Evolutionary conservation across 2,888 invertebrate genomes (phyloP), one percentile per base, ranked within the genome.

Genomic region (Urechis unicinctus): DNA sequence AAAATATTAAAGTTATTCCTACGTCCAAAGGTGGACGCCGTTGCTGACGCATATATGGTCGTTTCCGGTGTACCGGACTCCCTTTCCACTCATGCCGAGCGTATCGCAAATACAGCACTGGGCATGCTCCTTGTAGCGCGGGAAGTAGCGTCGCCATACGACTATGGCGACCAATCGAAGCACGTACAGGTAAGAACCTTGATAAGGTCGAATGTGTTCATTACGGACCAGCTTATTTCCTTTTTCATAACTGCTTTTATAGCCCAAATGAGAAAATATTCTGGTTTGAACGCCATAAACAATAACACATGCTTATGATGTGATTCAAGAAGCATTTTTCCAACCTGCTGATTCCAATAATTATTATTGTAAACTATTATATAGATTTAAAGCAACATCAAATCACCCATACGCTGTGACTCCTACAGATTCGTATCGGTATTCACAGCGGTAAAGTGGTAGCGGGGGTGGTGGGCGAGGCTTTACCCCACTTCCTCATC

Each of bases 31-130:
- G 69, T 70, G n/a, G 68, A 69, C 50, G 65, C 69, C 3, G 65
- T 70, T 5, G 71, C 70, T 0, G 72, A 71, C 53, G 72, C 71
- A 5, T 72, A 70, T 55, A 67, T 71, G 69, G 64, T 70, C 9
- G 67, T 71, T 1, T 63, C 65, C 43, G 70, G 70, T 0, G 68
- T 66, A 1, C 72, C 71, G 1, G 64, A 64, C n/a, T 50, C 53
- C 41, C 63, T 66, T 6, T 47, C 49, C 1, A 56, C 57, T 24
- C 69, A 73, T 52, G 71, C 68, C 1, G 63, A 67, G 28, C 63
- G 67, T 1, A 67, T 73, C 13, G 68, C 70, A 21, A 67, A 69
- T 61, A 69, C 70, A 45, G 66, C 71, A n/a, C 59, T 72, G 50
- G 71, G 66, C 51, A 70, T 72, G 66, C 28, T 70, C n/a, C 51